phyloP scores from a whole-genome alignment of 2,888 invertebrate species.

The Tortrix viridana region DNA sequence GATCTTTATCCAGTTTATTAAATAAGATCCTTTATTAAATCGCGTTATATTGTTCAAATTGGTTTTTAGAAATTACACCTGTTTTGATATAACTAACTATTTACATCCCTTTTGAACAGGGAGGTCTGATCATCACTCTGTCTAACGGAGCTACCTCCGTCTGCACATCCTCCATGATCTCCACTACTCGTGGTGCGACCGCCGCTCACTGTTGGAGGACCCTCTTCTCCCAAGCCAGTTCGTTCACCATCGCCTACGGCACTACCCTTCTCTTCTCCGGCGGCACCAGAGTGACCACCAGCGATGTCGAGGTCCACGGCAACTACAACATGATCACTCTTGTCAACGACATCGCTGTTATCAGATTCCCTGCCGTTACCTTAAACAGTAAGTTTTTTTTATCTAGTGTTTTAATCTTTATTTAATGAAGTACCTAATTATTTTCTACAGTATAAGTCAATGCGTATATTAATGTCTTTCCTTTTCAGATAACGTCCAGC shows the following conservation, averaged over 20 bases:
- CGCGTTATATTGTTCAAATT: too few relatives aligned
- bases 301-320: slow-evolving; percentile 47
- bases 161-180: slow-evolving; percentile 60
- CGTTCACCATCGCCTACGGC: slow-evolving; percentile 41
- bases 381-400: slow-evolving; percentile 43
- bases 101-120: slow-evolving; percentile 44
- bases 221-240: slow-evolving; percentile 1
- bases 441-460: too few relatives aligned
- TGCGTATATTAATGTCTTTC: background rate
- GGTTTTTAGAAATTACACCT: too few relatives aligned
- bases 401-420: too few relatives aligned
- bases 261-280: slow-evolving; percentile 50
- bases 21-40: too few relatives aligned
- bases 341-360: slow-evolving; percentile 53
- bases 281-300: slow-evolving; percentile 48
- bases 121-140: slow-evolving; percentile 54
- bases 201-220: slow-evolving; percentile 44
- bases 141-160: slow-evolving; percentile 49
- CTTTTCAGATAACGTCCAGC: slow-evolving; percentile 44
- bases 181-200: slow-evolving; percentile 50
- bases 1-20: too few relatives aligned
- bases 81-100: background rate
- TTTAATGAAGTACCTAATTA: too few relatives aligned
- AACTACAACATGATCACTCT: slow-evolving; percentile 43
- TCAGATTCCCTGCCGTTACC: slow-evolving; percentile 40